These are phyloP conservation scores for Pecten maximus DNA, from an alignment of 2,888 invertebrate species.

Conservation along the genomic window DNA sequence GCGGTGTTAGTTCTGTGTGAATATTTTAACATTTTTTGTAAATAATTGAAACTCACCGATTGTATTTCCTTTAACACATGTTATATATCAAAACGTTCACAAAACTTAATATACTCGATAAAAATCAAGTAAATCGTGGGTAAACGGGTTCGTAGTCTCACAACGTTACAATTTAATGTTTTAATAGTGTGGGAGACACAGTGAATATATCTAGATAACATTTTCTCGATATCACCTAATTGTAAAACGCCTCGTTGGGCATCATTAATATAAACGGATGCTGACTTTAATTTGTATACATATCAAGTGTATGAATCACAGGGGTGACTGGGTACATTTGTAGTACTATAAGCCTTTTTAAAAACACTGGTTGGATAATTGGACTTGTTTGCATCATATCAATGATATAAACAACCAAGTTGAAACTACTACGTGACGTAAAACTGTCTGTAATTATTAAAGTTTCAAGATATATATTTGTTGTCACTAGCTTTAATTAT, in stretches of 20 bases:
- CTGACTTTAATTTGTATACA: constrained; percentile 15
- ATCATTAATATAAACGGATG: constrained; percentile 26
- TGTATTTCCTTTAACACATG: neutral
- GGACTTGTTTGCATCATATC: neutral
- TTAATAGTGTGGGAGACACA: neutral
- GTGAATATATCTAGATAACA: neutral
- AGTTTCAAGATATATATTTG: no score
- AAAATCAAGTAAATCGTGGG: neutral
- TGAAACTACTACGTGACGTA: no score
- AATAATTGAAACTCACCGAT: neutral
- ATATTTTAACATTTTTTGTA: neutral
- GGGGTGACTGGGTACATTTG: neutral
- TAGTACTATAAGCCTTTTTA: neutral
- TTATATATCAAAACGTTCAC: neutral
- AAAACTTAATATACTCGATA: neutral
- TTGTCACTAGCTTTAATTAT: no score
- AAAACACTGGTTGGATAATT: neutral
- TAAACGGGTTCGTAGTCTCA: neutral
- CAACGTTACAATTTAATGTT: neutral
- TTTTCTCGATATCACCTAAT: neutral
- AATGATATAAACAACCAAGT: neutral
- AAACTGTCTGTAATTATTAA: no score
- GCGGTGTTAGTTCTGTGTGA: neutral
- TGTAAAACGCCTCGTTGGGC: neutral
- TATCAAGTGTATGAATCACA: neutral